phyloP scores from a whole-genome alignment of 2,797 vertebrate species.

The Poliocrania exsul region DNA sequence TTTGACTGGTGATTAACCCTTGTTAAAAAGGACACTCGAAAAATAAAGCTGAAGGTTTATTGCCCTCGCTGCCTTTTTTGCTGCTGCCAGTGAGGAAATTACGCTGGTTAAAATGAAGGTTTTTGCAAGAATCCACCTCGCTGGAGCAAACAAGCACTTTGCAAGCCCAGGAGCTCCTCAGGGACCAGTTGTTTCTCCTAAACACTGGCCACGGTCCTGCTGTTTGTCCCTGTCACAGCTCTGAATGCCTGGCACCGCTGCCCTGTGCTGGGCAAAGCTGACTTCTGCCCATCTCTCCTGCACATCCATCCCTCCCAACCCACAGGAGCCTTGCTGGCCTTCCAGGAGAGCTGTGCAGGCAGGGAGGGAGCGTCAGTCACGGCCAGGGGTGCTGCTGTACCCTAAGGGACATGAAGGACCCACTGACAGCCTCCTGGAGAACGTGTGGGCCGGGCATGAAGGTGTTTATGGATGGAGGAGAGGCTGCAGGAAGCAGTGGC shows the following conservation, averaged over 20 bases:
- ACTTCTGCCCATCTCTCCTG: background rate
- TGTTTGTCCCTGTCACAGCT: slow-evolving; percentile 51
- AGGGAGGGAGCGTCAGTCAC: fast-evolving
- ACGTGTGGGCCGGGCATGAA: fast-evolving
- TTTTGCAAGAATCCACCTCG: background rate
- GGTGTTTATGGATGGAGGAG: background rate
- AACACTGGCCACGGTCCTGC: background rate
- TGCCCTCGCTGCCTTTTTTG: background rate
- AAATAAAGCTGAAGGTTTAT: background rate
- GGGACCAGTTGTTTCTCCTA: slow-evolving; percentile 6
- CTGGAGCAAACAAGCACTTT: slow-evolving; percentile 47
- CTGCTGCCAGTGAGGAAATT: slow-evolving; percentile 16
- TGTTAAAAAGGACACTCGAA: slow-evolving; percentile 5
- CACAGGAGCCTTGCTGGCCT: background rate
- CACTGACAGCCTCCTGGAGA: background rate
- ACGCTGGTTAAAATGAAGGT: background rate
- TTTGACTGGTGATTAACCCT: slow-evolving; percentile 49
- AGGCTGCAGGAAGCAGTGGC: background rate
- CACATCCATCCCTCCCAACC: background rate
- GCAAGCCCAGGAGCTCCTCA: slow-evolving; percentile 10
- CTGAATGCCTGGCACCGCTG: slow-evolving; percentile 30
- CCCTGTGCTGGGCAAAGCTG: background rate
- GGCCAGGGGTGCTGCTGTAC: background rate
- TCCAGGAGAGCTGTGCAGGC: background rate
- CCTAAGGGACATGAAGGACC: background rate